Base-by-base conservation (phyloP, 2,888 invertebrate species). In the Thalpophila matura region DNA sequence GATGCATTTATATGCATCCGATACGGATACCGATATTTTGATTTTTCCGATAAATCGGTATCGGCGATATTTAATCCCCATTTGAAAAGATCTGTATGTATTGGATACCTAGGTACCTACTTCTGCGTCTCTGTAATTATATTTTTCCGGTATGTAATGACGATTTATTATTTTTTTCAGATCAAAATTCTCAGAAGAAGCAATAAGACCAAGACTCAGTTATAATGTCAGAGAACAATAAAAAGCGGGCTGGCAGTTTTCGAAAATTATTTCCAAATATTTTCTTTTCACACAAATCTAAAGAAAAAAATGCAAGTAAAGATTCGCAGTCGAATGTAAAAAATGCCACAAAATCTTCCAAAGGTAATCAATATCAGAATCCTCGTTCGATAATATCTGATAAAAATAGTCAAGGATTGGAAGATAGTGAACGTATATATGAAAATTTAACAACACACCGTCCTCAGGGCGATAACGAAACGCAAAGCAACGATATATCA, bases 201-300 rank as follows among this genome's bases (percentile, higher is more conserved):
- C n/a, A 16, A 18, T 6, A 16, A 6, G 10, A 7, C 9, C 6
- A 14, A 27, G n/a, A 4, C 9, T 26, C 45, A 63, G 9, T 65
- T 12, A 88, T 66, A 65, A 94, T 94, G 93, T 74, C 86, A 1
- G 92, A 92, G 9, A 89, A 81, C 59, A 88, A 72, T 62, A 93
- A 90, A 80, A 93, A 92, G 80, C 86, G 91, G 16, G 81, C 85
- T 35, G 91, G 86, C 33, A 93, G 93, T 75, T 93, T 94, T 69
- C 86, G 91, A 1, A 93, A 89, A 82, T 81, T 93, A 68, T 91
- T 94, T 64, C 92, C 93, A 12, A 90, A 82, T 69, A 69, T 92
- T 42, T 94, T 94, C 76, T 91, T 90, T 66, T 86, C 88, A 0
- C 83, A 86, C 46, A 93, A 91, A 80, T 85, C 87, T 4, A 93